Base-by-base conservation (phyloP, 2,113 vertebrate species). In the Myanophis thanlyinensis region DNA sequence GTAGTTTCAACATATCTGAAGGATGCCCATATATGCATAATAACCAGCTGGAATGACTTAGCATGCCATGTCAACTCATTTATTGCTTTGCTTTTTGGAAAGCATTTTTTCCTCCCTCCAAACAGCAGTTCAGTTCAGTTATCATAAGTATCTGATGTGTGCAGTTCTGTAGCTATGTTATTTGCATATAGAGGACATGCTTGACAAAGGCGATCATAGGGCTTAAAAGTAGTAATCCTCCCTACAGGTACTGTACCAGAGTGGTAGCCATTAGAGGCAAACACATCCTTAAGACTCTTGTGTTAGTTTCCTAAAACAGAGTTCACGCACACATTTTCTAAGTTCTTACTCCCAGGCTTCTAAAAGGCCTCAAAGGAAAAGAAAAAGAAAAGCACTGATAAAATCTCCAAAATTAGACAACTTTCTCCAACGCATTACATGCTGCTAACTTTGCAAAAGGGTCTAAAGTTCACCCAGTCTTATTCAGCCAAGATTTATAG, bases 341-440 rank as follows among this genome's bases (percentile, higher is more conserved):
- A 51, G 95, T 96, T 95, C 91, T 54, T 92, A 90, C 88, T 96
- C 95, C 95, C 92, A 67, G 89, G 92, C 94, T 96, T 96, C 95
- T 54, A 86, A 96, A 59, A 94, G 95, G 95, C 93, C 95, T 90
- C 92, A 96, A 88, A 88, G 51, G 95, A 94, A 94, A 93, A 22
- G 89, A 96, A 95, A 87, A 94, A 92, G 53, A 49, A 89, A 30
- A 18, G 22, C 27, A 27, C 20, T 20, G n/a, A 80, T 97, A 96
- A 59, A 94, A 97, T 93, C 47, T 95, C 52, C 51, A 80, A 97
- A 97, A 97, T 97, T 96, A 95, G 97, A 97, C 88, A 94, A 97
- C 95, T 96, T 95, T 91, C 48, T 44, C 93, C 93, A 97, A 91
- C 91, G 91, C 95, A 95, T 96, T 97, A 95, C 93, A 94, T 87